These are phyloP conservation scores for Guaruba guarouba DNA, from an alignment of 2,113 vertebrate genomes.

Conservation along the genomic window DNA sequence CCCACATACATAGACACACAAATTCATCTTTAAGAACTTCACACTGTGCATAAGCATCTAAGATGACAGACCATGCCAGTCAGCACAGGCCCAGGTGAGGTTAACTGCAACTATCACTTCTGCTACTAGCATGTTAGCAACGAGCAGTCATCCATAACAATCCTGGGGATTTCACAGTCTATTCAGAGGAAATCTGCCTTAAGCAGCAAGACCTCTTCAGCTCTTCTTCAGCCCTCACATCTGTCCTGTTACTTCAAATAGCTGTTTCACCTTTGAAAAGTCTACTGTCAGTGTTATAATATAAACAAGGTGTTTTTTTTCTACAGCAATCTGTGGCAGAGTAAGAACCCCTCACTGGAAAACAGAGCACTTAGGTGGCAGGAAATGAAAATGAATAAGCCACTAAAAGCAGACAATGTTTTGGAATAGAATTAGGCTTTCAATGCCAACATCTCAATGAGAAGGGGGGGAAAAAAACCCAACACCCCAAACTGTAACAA, in stretches of 20 bases:
- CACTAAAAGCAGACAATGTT: not conserved
- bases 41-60: not conserved
- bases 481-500: not conserved
- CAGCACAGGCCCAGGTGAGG: not conserved
- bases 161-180: not conserved
- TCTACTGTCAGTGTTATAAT: not conserved
- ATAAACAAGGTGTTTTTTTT: not conserved
- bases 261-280: not conserved
- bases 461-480: not conserved
- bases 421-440: not conserved
- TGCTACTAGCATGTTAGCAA: not conserved
- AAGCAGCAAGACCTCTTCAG: slow-evolving; percentile 4
- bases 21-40: not conserved
- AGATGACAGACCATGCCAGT: not conserved
- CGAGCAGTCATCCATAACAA: not conserved
- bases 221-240: slow-evolving; percentile 17
- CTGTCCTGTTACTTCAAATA: slow-evolving; percentile 6
- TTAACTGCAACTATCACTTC: not conserved
- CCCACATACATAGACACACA: not conserved
- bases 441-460: not conserved
- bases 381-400: slow-evolving; percentile 10
- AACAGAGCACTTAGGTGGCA: not conserved
- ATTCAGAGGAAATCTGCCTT: not conserved
- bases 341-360: not conserved
- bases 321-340: not conserved